phyloP scores from a whole-genome alignment of 2,797 vertebrate species.

The Oophaga sylvatica region DNA sequence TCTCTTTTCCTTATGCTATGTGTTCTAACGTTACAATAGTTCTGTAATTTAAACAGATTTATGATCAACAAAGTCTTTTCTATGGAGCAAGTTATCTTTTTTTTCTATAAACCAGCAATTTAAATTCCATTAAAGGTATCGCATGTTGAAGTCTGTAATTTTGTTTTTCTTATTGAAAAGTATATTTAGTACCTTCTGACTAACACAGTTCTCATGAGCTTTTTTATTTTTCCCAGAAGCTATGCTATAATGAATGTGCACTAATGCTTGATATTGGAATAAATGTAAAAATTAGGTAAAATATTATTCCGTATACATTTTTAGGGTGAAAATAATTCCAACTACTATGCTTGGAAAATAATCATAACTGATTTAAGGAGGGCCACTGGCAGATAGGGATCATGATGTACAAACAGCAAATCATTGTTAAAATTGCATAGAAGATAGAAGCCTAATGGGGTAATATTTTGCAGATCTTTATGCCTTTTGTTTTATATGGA shows the following conservation, averaged over 20 bases:
- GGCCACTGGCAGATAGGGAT: neutral
- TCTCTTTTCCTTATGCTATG: neutral
- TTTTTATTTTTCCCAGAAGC: neutral
- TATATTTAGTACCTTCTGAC: slow-evolving; percentile 1
- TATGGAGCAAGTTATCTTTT: slow-evolving; percentile 3
- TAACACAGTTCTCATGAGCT: neutral
- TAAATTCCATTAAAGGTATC: slow-evolving; percentile 16
- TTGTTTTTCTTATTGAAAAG: neutral
- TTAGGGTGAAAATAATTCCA: neutral
- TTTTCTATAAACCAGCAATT: slow-evolving; percentile 16
- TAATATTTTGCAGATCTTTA: no score
- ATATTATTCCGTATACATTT: neutral
- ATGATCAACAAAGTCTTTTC: neutral
- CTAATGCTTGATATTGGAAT: neutral
- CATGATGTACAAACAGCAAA: neutral
- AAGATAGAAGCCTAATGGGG: no score
- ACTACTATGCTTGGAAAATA: neutral
- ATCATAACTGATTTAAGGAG: neutral
- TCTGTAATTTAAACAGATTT: neutral
- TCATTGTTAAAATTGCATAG: neutral
- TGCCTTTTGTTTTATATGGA: no score
- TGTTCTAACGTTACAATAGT: neutral
- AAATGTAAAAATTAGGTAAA: neutral
- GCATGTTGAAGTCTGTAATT: neutral
- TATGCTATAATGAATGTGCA: neutral